phyloP scores from a whole-genome alignment of 1,140 invertebrate genomes.

The Drosophila arizonae region DNA sequence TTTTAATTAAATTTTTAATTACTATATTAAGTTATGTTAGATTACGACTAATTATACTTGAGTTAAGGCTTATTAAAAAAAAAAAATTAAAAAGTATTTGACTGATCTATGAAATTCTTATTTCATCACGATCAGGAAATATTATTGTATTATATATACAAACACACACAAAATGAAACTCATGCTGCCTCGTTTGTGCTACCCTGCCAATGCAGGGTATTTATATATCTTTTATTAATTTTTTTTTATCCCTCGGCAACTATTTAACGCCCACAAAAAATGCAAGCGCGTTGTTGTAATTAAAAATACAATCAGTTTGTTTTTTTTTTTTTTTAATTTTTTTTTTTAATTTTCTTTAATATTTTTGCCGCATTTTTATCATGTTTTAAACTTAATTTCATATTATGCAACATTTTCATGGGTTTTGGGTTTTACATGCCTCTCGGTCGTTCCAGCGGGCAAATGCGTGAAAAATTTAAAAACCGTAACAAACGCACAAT shows the following conservation, averaged over 20 bases:
- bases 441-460: slow-evolving; percentile 12
- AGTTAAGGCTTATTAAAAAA: no score
- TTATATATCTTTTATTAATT: neutral
- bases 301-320: slow-evolving; percentile 62
- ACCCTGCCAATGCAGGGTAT: slow-evolving; percentile 7
- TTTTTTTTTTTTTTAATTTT: neutral
- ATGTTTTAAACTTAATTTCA: slow-evolving; percentile 34
- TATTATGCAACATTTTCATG: slow-evolving; percentile 59
- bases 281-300: slow-evolving; percentile 51
- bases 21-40: no score
- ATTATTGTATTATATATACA: no score
- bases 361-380: slow-evolving; percentile 21
- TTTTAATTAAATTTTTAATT: no score
- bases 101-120: no score
- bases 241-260: slow-evolving; percentile 10
- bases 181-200: neutral
- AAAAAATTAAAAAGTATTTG: no score
- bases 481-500: slow-evolving; percentile 46
- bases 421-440: slow-evolving; percentile 6
- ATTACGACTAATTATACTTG: no score
- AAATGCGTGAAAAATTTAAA: slow-evolving; percentile 44
- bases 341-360: slow-evolving; percentile 2
- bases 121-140: no score
- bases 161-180: no score
- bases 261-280: slow-evolving; percentile 49